phyloP scores from a whole-genome alignment of 2,113 vertebrate species.

The Psilopsiagon aymara region DNA sequence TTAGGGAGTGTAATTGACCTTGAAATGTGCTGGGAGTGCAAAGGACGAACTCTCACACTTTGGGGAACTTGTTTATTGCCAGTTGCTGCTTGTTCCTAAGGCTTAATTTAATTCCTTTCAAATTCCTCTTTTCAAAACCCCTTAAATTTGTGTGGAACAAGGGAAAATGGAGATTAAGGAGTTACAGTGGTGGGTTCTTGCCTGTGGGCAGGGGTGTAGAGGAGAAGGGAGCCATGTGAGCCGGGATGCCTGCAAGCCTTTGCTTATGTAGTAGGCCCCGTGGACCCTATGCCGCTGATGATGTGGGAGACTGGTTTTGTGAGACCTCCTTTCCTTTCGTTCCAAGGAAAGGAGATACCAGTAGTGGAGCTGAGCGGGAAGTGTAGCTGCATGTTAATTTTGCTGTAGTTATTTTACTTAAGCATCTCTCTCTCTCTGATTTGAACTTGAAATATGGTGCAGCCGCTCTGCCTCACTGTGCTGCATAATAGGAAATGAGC shows the following conservation, averaged over 20 bases:
- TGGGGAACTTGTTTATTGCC: constrained; percentile 25
- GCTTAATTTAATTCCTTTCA: constrained; percentile 30
- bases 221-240: not conserved
- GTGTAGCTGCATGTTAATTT: not conserved
- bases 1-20: constrained; percentile 52
- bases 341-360: not conserved
- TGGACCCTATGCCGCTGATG: not conserved
- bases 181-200: not conserved
- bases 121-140: not conserved
- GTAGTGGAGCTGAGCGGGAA: not conserved
- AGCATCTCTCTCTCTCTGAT: not conserved
- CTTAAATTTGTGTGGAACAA: not conserved
- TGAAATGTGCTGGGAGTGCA: constrained; percentile 26
- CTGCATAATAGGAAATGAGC: not conserved
- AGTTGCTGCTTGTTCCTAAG: not conserved
- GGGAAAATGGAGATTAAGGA: not conserved
- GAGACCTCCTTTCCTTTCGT: not conserved
- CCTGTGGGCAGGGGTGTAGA: not conserved
- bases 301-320: not conserved
- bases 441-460: not conserved
- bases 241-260: fast-evolving
- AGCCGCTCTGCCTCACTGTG: not conserved
- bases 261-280: not conserved
- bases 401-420: not conserved
- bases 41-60: constrained; percentile 17